These are phyloP conservation scores for Campylomormyrus tamandua DNA, from an alignment of 2,113 vertebrate genomes.

Conservation along the genomic window DNA sequence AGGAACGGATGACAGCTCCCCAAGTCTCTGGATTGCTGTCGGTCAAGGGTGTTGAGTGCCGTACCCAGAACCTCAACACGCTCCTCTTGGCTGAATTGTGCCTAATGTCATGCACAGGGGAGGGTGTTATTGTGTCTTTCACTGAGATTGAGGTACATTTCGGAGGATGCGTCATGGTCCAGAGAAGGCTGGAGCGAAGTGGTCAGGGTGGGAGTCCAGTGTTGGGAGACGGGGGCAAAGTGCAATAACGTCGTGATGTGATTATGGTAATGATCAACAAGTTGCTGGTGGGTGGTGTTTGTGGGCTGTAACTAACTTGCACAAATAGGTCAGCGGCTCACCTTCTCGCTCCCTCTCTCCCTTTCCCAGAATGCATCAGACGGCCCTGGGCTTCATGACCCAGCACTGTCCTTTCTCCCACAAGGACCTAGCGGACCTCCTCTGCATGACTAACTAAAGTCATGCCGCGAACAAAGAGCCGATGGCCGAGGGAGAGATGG, in stretches of 20 bases:
- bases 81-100: background rate
- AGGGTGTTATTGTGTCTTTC: background rate
- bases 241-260: conserved; percentile 52
- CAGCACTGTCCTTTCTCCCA: background rate
- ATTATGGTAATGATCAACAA: conserved; percentile 94
- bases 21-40: background rate
- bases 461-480: conserved; percentile 80
- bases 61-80: background rate
- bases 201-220: background rate
- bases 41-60: background rate
- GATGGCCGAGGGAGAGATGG: conserved; percentile 77
- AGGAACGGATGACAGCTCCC: background rate
- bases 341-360: background rate
- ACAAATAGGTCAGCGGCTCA: background rate
- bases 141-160: background rate
- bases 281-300: conserved; percentile 73
- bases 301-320: conserved; percentile 13
- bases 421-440: conserved; percentile 35
- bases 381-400: background rate
- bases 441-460: conserved; percentile 83
- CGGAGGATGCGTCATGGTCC: background rate
- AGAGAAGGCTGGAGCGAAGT: background rate
- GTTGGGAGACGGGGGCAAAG: background rate
- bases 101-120: background rate
- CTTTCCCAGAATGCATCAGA: background rate